Evolutionary conservation across 2,888 invertebrate genomes (phyloP).

Genomic region (Xanthorhoe designata): DNA sequence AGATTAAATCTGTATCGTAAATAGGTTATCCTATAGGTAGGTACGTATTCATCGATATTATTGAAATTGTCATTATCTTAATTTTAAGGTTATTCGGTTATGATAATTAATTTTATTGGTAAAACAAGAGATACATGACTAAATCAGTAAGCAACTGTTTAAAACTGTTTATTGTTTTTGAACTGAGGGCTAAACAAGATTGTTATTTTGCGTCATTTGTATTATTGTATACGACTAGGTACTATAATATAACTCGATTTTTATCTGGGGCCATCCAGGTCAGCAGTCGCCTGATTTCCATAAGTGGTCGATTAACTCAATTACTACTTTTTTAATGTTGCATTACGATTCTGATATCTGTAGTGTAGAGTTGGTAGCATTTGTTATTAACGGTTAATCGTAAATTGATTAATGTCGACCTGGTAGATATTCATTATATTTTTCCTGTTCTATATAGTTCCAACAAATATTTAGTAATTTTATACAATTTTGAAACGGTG

Average conservation of each 20-base stretch:
- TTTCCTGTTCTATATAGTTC: constrained; percentile 15
- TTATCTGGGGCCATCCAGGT: constrained; percentile 68
- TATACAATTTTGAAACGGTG: neutral
- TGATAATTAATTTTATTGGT: constrained; percentile 1
- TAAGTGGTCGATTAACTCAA: constrained; percentile 51
- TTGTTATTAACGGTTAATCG: constrained; percentile 6
- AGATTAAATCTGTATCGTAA: constrained; percentile 3
- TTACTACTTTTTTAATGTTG: constrained; percentile 24
- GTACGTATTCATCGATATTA: constrained; percentile 33
- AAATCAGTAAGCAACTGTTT: neutral
- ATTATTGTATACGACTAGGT: constrained; percentile 18
- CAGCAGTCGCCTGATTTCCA: constrained; percentile 70
- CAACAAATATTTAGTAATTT: neutral
- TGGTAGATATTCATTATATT: neutral
- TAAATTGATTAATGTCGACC: neutral
- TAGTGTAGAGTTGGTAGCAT: constrained; percentile 16
- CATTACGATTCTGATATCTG: constrained; percentile 15
- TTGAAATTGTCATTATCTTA: constrained; percentile 4
- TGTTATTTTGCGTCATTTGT: constrained; percentile 17
- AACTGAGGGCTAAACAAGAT: constrained; percentile 3
- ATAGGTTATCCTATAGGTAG: constrained; percentile 25
- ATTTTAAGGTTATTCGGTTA: constrained; percentile 7
- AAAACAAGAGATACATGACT: neutral
- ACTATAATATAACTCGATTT: constrained; percentile 41
- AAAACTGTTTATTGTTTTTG: neutral